Evolutionary conservation across 2,113 vertebrate genomes (phyloP).

Genomic region (Pseudolaguvia tuberculata): DNA sequence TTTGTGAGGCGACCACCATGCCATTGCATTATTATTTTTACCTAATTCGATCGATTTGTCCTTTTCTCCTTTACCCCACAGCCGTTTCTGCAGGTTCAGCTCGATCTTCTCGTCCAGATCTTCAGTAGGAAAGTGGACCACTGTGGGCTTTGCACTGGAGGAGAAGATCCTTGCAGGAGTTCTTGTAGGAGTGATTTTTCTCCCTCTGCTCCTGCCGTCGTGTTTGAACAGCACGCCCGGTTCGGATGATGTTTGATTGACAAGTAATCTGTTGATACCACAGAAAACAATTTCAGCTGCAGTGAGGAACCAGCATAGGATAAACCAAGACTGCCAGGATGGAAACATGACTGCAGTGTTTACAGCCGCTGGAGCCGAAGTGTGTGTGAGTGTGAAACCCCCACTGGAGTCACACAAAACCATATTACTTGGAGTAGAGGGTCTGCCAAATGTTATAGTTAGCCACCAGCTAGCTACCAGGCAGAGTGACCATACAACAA

Average conservation of each 20-base stretch:
- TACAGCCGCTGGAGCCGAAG: neutral
- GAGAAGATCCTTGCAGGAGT: neutral
- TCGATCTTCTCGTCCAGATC: constrained; percentile 34
- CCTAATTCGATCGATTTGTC: constrained; percentile 53
- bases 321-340: neutral
- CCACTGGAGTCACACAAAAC: neutral
- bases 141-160: constrained; percentile 2
- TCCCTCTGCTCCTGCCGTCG: neutral
- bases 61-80: constrained; percentile 18
- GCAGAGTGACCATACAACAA: too few relatives aligned
- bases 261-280: too few relatives aligned
- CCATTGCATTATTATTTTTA: constrained; percentile 29
- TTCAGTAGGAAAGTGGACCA: constrained; percentile 25
- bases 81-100: constrained; percentile 30
- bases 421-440: constrained; percentile 9
- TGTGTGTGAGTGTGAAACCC: neutral
- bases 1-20: too few relatives aligned
- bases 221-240: neutral
- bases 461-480: too few relatives aligned
- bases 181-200: constrained; percentile 24
- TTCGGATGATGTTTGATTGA: neutral
- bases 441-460: neutral
- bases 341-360: constrained; percentile 30
- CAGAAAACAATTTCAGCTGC: neutral
- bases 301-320: constrained; percentile 18